Evolutionary conservation across 2,888 invertebrate genomes (phyloP), one percentile per base, ranked within the genome.

Genomic region (Tenthredo amoena): DNA sequence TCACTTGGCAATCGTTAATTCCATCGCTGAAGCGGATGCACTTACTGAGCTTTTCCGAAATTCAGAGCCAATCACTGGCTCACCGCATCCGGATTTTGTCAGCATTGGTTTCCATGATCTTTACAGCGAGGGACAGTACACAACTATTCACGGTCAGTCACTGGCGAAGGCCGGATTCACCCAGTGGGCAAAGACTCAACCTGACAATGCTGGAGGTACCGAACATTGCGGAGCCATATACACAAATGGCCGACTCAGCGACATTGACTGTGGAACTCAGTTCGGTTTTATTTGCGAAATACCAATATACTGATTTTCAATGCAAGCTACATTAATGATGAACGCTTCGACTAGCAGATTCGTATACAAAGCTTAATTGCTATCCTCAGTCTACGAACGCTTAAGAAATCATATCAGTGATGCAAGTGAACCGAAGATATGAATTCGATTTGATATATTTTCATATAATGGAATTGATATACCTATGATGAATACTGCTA

Each of bases 171-270:
- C 85, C 43, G 77, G 77, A n/a, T 85, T 31, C 26, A 18, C 43
- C 0, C 15, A 15, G 9, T 85, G 85, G 85, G 37, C 50, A n/a
- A 1, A 5, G 31, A 55, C 37, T 1, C 68, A 79, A 21, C 85
- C 85, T 15, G 79, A 85, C 18, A 65, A 68, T 58, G 1, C 10
- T n/a, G 62, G 34, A 1, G 58, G 58, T 12, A 4, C 6, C 1
- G 84, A 85, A 65, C n/a, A 85, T 77, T 85, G 84, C 26, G 84
- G 84, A 47, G 62, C 74, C n/a, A 7, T 85, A 5, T n/a, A 85
- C 58, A 37, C 47, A 43, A 76, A 34, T 40, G 84, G 84, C 10
- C 12, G 37, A 74, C 72, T 84, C 5, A 84, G n/a, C 37, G 84
- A 84, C 37, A 74, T 72, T 12, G 18, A 15, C 21, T 84, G 84